A percentile compares a stretch with the other conserved stretches of the same genome.
These are phyloP conservation scores for Chrysolina haemoptera DNA, from an alignment of 2,888 invertebrate genomes.

Conservation along the genomic window DNA sequence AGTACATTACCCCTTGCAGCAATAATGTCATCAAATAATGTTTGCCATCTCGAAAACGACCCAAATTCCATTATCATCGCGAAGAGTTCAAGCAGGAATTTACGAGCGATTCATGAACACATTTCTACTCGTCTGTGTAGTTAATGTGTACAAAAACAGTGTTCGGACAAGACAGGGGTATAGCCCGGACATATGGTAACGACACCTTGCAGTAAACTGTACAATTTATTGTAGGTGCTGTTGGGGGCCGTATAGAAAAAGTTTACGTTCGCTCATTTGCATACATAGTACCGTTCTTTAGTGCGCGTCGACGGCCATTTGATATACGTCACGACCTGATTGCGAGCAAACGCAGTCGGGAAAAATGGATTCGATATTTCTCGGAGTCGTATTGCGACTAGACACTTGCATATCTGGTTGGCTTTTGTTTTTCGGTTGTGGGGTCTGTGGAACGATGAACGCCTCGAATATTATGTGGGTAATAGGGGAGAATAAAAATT, in stretches of 20 bases:
- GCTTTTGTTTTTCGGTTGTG: constrained; percentile 6
- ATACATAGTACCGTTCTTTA: constrained; percentile 64
- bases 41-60: constrained; percentile 25
- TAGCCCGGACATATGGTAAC: constrained; percentile 61
- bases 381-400: constrained; percentile 8
- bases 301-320: constrained; percentile 52
- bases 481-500: no score
- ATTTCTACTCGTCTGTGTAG: constrained; percentile 44
- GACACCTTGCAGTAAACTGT: constrained; percentile 62
- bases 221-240: constrained; percentile 63
- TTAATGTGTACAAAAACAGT: constrained; percentile 62
- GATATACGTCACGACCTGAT: constrained; percentile 54
- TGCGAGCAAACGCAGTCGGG: constrained; percentile 46
- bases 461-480: no score
- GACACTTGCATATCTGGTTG: constrained; percentile 22
- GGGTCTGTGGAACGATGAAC: constrained; percentile 5
- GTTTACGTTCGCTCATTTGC: constrained; percentile 62
- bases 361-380: constrained; percentile 44
- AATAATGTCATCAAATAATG: constrained; percentile 17
- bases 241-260: constrained; percentile 52
- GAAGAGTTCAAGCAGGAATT: constrained; percentile 50
- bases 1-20: constrained; percentile 7
- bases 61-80: constrained; percentile 40
- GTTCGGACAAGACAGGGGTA: constrained; percentile 56
- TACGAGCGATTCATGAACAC: constrained; percentile 53